Base-by-base conservation (phyloP, 2,888 invertebrate species). In the Acronicta aceris region DNA sequence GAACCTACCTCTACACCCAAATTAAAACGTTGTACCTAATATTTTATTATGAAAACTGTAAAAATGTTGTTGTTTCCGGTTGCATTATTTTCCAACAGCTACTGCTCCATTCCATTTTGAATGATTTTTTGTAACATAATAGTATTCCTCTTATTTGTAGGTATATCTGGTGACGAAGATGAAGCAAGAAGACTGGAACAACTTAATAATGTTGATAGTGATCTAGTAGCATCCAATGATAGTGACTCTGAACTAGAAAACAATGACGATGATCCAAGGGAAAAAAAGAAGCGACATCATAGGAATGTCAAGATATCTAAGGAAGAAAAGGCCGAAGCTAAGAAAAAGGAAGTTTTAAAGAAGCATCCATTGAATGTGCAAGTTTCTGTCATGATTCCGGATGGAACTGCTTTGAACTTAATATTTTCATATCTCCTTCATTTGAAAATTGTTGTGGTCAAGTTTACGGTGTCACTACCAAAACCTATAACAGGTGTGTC, bases 381-480 rank as follows among this genome's bases (percentile, higher is more conserved):
- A 78, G 90, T 97, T 12, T 94, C 95, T 50, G 95, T 98, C 12
- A 95, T 92, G 71, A 91, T 96, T 42, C 94, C 95, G 76, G 96
- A 96, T 89, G 96, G 96, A n/a, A 96, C 96, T 69, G 94, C 96
- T 74, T 88, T 97, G 30, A 96, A 95, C 49, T 89, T 98, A 52
- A 95, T 95, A 40, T 97, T 98, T 84, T 95, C 93, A 71, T 97
- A 97, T 85, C 91, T 97, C 69, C 86, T 96, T 15, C 95, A 96
- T 83, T 89, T 98, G 59, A 96, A 97, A 88, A 96, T 98, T 60
- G 93, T 97, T 49, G 97, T 97, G 9, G 97, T 97, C 0, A 96
- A 95, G 77, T 96, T 96, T 47, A 95, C 93, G 69, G 95, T 96
- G 21, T 91, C 95, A 46, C 88, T 95, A 74, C 85, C 95, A 51